phyloP scores from a whole-genome alignment of 2,888 invertebrate species.

The Tetanocera ferruginea region DNA sequence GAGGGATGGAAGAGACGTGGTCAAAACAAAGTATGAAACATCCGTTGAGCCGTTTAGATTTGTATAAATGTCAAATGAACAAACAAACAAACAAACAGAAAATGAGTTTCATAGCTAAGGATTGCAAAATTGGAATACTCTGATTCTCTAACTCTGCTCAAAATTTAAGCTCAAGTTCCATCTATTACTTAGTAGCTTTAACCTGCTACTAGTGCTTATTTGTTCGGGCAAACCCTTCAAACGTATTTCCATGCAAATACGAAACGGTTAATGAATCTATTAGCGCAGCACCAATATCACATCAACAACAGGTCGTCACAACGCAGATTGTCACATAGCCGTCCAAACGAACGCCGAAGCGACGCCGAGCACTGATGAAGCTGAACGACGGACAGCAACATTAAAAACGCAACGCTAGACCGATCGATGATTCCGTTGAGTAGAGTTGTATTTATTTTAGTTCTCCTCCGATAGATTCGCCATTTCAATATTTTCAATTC shows the following conservation, averaged over 20 bases:
- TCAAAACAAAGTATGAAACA: no score
- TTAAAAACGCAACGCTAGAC: conserved; percentile 24
- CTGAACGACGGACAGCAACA: neutral
- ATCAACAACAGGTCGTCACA: conserved; percentile 38
- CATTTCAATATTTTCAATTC: neutral
- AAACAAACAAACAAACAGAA: no score
- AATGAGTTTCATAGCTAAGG: no score
- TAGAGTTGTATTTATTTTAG: conserved; percentile 30
- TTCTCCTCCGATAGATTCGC: conserved; percentile 22
- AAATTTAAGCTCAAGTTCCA: no score
- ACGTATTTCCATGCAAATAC: neutral
- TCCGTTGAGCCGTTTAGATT: no score
- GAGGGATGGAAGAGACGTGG: no score
- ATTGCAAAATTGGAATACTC: no score
- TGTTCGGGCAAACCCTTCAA: no score
- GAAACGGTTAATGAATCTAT: neutral
- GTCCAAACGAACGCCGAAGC: conserved; percentile 12
- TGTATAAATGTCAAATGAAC: no score
- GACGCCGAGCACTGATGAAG: conserved; percentile 1
- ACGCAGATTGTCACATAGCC: neutral
- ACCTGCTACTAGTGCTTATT: no score
- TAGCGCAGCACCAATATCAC: neutral
- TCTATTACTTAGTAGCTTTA: no score
- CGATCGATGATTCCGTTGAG: conserved; percentile 36
- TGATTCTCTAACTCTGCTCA: no score